A percentile compares a stretch with the other conserved stretches of the same genome.
Conservation (phyloP, 2,888 invertebrate species). For the Oxyteleia sp. region DNA sequence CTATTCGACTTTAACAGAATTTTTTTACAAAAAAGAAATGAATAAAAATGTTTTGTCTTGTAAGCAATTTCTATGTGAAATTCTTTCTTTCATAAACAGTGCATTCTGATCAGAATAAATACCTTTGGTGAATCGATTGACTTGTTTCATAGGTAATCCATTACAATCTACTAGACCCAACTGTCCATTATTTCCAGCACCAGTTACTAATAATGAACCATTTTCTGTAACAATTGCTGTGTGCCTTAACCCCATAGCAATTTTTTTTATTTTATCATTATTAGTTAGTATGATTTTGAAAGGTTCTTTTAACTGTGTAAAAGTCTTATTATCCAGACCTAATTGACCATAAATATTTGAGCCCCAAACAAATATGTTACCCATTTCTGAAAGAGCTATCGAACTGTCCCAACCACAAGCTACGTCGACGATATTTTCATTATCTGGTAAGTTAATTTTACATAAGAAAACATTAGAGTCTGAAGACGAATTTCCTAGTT, state of each 20-base stretch:
- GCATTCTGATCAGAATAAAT: no score
- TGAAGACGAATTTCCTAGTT: slow-evolving; percentile 89
- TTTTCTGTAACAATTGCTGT: slow-evolving; percentile 90
- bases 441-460: slow-evolving; percentile 42
- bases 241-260: slow-evolving; percentile 92
- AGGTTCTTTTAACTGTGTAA: slow-evolving; percentile 82
- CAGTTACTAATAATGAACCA: slow-evolving; percentile 90
- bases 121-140: slow-evolving; percentile 47
- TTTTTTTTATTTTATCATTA: slow-evolving; percentile 88
- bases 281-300: slow-evolving; percentile 87
- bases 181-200: slow-evolving; percentile 91
- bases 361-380: slow-evolving; percentile 94
- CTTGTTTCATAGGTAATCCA: slow-evolving; percentile 10
- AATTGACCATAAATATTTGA: slow-evolving; percentile 93
- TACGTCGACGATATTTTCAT: slow-evolving; percentile 89
- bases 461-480: slow-evolving; percentile 86
- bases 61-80: no score
- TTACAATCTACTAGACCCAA: slow-evolving; percentile 88
- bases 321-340: slow-evolving; percentile 86
- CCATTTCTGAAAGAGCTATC: slow-evolving; percentile 91
- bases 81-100: no score
- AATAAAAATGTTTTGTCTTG: no score
- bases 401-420: slow-evolving; percentile 95
- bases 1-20: no score
- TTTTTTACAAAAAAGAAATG: no score